These are phyloP conservation scores for Antitype chi DNA, from an alignment of 2,888 invertebrate genomes.

Conservation along the genomic window DNA sequence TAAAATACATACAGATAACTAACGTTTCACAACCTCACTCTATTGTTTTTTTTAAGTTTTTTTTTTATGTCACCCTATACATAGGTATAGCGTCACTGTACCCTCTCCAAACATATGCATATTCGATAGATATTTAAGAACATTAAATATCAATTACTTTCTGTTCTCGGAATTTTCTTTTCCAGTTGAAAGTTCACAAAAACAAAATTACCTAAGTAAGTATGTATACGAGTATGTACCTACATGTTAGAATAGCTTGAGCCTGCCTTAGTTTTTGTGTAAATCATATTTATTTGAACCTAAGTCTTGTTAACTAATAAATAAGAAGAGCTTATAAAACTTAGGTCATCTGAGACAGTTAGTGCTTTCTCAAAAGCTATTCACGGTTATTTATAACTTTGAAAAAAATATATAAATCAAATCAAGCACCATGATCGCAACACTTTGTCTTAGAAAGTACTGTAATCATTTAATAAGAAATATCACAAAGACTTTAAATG, in stretches of 20 bases:
- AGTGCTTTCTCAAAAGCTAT: conserved; percentile 11
- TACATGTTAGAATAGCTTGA: neutral
- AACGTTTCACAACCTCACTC: too few species aligned
- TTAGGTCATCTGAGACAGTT: conserved; percentile 15
- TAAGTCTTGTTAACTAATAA: conserved; percentile 26
- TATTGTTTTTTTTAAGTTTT: too few species aligned
- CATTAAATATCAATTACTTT: neutral
- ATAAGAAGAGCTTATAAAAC: conserved; percentile 38
- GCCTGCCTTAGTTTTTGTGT: conserved; percentile 15
- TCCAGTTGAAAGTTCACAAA: neutral
- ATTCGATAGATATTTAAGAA: too few species aligned
- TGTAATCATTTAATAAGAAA: conserved; percentile 8
- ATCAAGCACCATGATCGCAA: neutral
- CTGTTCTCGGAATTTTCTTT: neutral
- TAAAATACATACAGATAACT: too few species aligned
- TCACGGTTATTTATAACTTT: conserved; percentile 15
- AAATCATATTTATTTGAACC: conserved; percentile 26
- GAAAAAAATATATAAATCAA: conserved; percentile 14
- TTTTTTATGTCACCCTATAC: too few species aligned
- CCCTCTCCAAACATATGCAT: too few species aligned
- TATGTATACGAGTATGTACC: too few species aligned
- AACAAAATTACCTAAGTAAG: neutral
- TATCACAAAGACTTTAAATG: neutral
- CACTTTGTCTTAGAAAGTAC: neutral
- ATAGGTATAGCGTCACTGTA: too few species aligned